phyloP scores from a whole-genome alignment of 2,888 invertebrate genomes.

The Polia nebulosa region DNA sequence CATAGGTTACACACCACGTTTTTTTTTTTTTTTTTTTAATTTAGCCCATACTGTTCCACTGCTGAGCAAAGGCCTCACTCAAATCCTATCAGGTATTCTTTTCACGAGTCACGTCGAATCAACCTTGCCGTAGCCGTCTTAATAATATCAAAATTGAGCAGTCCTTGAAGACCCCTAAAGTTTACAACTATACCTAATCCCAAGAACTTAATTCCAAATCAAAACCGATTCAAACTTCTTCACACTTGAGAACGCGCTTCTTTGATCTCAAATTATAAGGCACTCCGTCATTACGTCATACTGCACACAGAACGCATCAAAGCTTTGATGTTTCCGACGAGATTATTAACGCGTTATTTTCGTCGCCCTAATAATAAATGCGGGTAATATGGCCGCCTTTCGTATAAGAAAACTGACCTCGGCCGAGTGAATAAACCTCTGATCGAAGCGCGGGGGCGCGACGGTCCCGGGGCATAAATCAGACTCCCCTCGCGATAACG shows the following conservation, averaged over 20 bases:
- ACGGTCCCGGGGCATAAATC: constrained; percentile 86
- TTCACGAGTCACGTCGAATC: too few relatives aligned
- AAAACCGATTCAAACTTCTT: constrained; percentile 8
- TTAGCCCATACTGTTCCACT: too few relatives aligned
- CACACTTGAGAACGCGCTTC: neutral
- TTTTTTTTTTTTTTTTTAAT: too few relatives aligned
- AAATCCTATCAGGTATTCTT: too few relatives aligned
- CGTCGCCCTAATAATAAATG: constrained; percentile 76
- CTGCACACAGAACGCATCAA: constrained; percentile 53
- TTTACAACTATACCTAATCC: constrained; percentile 5
- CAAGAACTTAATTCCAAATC: constrained; percentile 1
- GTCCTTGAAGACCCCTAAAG: neutral
- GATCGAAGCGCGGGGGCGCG: constrained; percentile 82
- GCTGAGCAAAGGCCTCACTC: too few relatives aligned
- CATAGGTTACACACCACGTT: neutral
- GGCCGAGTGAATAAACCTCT: constrained; percentile 88
- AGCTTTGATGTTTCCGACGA: constrained; percentile 56
- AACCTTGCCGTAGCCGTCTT: too few relatives aligned
- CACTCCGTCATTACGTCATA: constrained; percentile 33
- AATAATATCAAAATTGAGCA: neutral
- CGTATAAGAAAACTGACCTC: constrained; percentile 89
- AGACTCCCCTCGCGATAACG: constrained; percentile 88
- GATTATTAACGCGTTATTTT: constrained; percentile 72
- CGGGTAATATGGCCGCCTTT: constrained; percentile 74
- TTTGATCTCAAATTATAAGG: constrained; percentile 52